A percentile compares a stretch with the other conserved stretches of the same genome.
These are phyloP conservation scores for Scaptomyza parva DNA, from an alignment of 2,888 invertebrate genomes.

Conservation along the genomic window DNA sequence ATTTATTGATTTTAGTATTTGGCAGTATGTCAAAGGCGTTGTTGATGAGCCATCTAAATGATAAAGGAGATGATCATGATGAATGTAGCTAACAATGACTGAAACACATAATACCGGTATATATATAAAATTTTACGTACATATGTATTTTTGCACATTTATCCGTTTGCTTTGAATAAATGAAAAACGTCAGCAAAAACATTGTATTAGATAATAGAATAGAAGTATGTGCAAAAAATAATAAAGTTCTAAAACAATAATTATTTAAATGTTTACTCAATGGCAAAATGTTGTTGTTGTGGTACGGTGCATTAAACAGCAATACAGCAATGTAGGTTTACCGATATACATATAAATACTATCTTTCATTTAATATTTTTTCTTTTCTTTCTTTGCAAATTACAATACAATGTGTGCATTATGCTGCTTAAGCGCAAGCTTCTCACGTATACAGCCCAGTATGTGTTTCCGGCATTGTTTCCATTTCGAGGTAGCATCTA, in stretches of 20 bases:
- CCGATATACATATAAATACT: conserved; percentile 38
- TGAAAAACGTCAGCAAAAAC: conserved; percentile 35
- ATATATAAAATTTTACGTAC: neutral
- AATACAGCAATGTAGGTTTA: conserved; percentile 64
- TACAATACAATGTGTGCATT: conserved; percentile 52
- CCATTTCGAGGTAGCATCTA: conserved; percentile 47
- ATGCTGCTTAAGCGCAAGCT: conserved; percentile 28
- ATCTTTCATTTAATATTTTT: conserved; percentile 23
- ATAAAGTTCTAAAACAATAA: conserved; percentile 38
- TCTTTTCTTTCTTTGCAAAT: conserved; percentile 38
- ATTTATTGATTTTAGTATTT: conserved; percentile 17
- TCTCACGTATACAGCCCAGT: conserved; percentile 34
- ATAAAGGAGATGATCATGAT: conserved; percentile 14
- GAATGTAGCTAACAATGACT: conserved; percentile 21
- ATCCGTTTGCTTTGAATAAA: conserved; percentile 34
- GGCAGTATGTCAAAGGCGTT: conserved; percentile 41
- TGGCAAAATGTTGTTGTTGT: conserved; percentile 36
- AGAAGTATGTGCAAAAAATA: conserved; percentile 25
- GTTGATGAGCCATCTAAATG: conserved; percentile 15
- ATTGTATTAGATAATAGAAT: conserved; percentile 21
- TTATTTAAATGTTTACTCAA: conserved; percentile 41
- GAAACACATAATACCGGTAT: conserved; percentile 39
- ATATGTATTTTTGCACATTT: conserved; percentile 26
- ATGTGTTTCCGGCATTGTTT: conserved; percentile 7
- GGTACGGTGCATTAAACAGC: conserved; percentile 60